Evolutionary conservation across 2,113 vertebrate species (phyloP).

Genomic region (Odobenus rosmarus): DNA sequence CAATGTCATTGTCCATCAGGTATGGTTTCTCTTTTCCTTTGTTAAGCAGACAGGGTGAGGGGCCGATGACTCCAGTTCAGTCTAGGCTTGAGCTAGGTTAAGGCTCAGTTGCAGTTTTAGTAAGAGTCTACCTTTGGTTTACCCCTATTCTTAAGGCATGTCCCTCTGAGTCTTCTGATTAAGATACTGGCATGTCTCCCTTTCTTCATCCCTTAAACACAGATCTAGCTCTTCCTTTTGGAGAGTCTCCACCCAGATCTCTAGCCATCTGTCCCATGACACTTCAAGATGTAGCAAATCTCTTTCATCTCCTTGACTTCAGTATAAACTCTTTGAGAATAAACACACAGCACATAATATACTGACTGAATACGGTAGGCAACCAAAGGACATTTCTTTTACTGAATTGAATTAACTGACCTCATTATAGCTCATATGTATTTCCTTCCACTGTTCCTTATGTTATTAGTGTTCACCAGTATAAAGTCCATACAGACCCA

Average conservation of each 20-base stretch:
- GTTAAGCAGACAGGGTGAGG: background rate
- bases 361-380: background rate
- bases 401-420: background rate
- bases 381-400: background rate
- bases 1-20: background rate
- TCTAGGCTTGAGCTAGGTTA: background rate
- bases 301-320: background rate
- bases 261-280: background rate
- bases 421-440: background rate
- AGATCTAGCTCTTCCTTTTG: background rate
- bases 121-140: background rate
- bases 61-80: background rate
- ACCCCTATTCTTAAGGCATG: background rate
- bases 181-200: background rate
- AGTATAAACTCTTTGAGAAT: background rate
- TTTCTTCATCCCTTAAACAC: background rate
- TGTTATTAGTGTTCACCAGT: background rate
- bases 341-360: background rate
- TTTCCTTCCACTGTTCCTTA: background rate
- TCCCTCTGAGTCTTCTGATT: background rate
- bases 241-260: background rate
- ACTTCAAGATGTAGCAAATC: background rate
- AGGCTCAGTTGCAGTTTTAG: background rate
- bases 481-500: background rate
- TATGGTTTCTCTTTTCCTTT: background rate